Evolutionary conservation across 2,113 vertebrate genomes (phyloP), one percentile per base, ranked within the genome.

Genomic region (Nothoprocta pentlandii): DNA sequence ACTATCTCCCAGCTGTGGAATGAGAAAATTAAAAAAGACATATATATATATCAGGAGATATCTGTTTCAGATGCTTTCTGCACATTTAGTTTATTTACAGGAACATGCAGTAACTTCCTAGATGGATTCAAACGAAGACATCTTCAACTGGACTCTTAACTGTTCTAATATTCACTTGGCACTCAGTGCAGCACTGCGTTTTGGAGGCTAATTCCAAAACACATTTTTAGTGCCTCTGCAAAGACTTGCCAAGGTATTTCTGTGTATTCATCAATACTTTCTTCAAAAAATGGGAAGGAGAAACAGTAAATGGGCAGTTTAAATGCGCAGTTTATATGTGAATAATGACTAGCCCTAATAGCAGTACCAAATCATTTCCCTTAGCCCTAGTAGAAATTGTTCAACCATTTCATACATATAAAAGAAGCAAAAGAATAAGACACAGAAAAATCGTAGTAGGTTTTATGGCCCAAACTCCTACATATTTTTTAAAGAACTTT

Each of bases 271-370:
- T 79, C 85, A 87, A 70, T 82, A 92, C 87, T 91, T 93, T 75
- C 49, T 54, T 89, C 67, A 77, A 81, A 91, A 80, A 91, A 12
- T 70, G 80, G 46, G 51, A 68, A 87, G 39, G 22, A 94, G 94
- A 87, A 83, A 78, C 91, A 82, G 70, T 61, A 93, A 96, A 74
- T 39, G 56, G 74, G 90, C 68, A 87, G 80, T 22, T 49, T 63
- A 94, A 96, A 74, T 41, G 56, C 71, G 87, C 68, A 87, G 80
- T 75, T 96, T 73, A 61, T 59, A 68, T 7, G 5, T 85, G 61
- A 88, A 83, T 96, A 93, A 94, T 94, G 90, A 95, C 87, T 67
- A 91, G 80, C 47, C 92, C 80, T 91, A 97, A 92, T 75, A 94
- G 92, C 67, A 93, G 41, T 22, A 85, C 66, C 70, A 92, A 85